Conservation (phyloP, 2,797 vertebrate species). For the Staurois parvus region DNA sequence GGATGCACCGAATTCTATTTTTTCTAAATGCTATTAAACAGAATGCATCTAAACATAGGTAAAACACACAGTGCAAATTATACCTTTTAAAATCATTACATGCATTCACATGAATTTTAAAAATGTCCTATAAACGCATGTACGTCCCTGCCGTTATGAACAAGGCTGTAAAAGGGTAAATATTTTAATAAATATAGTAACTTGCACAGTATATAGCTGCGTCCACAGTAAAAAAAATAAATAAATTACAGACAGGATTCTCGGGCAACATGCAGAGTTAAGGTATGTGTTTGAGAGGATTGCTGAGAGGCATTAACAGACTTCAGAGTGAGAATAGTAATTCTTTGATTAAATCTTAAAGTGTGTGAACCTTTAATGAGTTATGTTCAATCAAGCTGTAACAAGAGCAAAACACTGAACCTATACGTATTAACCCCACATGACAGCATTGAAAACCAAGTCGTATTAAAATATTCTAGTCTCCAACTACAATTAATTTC, state of each 20-base stretch:
- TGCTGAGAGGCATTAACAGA: constrained; percentile 39
- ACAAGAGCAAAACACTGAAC: constrained; percentile 42
- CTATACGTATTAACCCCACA: constrained; percentile 44
- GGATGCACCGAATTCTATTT: too few species aligned
- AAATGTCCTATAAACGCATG: too few species aligned
- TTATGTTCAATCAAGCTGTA: constrained; percentile 49
- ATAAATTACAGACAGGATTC: constrained; percentile 1
- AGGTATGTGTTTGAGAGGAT: constrained; percentile 28
- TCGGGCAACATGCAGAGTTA: constrained; percentile 19
- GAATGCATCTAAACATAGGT: too few species aligned
- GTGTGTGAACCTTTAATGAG: constrained; percentile 42
- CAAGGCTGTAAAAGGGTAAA: too few species aligned
- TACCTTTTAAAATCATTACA: too few species aligned
- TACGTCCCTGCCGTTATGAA: too few species aligned
- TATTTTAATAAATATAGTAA: not conserved
- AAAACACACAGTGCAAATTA: too few species aligned
- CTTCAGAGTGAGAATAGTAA: constrained; percentile 24
- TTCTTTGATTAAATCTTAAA: constrained; percentile 56
- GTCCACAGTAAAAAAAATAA: not conserved
- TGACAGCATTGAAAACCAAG: constrained; percentile 34
- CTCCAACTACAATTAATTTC: constrained; percentile 50
- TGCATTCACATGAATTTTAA: too few species aligned
- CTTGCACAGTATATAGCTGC: too few species aligned
- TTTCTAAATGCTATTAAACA: too few species aligned
- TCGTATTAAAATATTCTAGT: constrained; percentile 49